Evolutionary conservation across 2,797 vertebrate species (phyloP), one percentile per base, ranked within the genome.

Genomic region (Mormyrus proboscirostris): DNA sequence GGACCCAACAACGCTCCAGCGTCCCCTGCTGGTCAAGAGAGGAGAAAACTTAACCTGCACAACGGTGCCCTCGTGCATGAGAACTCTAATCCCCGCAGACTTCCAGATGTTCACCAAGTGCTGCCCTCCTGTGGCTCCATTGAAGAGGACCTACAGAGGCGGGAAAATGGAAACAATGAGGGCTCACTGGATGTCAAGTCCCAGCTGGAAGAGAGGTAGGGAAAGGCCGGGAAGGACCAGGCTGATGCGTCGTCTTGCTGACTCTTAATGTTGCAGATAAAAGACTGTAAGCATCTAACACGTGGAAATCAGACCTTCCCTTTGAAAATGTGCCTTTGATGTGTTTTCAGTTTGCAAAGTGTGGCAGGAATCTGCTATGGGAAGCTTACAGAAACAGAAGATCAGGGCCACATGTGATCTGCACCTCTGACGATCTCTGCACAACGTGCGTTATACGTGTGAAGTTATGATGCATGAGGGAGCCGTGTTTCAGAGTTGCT

Each of bases 31-130:
- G 94, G 93, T 89, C 93, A 94, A 4, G 92, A 93, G 89, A 96
- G 95, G 91, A 95, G 95, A 90, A 95, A 94, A 76, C 93, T 96
- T 88, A 95, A 93, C 83, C 91, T 97, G 90, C 96, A 96, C 82
- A 95, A 96, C 73, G 92, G 95, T 90, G 96, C 95, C 73, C 93
- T 94, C 0, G 92, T 95, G 91, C 94, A 96, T 83, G 95, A 95
- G 73, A 95, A 95, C 12, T 93, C 92, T 33, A 91, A 93, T n/a
- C 94, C 93, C 7, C 88, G 92, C 7, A 22, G 69, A 57, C 49
- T 69, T 90, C 93, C 95, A 0, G 94, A 95, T 79, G 90, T 92
- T 91, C 93, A 95, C 53, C 92, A 90, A 3, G 90, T 87, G 87
- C 59, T 96, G 25, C 94, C 94, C 93, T 57, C 85, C 16, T 12